These are phyloP conservation scores for Gonatopus flavifemur DNA, from an alignment of 1,140 invertebrate genomes.

Conservation along the genomic window DNA sequence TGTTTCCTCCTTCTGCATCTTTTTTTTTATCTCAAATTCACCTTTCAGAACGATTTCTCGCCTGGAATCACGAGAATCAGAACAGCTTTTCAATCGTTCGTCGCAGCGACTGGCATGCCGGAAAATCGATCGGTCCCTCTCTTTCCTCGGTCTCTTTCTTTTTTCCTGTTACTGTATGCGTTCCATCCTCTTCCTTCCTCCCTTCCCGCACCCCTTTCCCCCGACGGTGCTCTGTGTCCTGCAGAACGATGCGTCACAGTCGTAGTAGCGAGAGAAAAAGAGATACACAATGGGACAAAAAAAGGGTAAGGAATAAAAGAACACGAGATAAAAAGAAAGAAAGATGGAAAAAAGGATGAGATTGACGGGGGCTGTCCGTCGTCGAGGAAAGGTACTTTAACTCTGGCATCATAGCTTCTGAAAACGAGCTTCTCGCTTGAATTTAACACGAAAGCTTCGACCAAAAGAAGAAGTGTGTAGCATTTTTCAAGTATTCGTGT, in stretches of 20 bases:
- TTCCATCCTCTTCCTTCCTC: background rate
- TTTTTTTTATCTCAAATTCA: background rate
- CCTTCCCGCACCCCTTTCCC: conserved; percentile 8
- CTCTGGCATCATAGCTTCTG: too few relatives aligned
- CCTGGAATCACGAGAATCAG: conserved; percentile 30
- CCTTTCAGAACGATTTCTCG: conserved; percentile 19
- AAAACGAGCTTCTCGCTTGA: too few relatives aligned
- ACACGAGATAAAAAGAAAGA: background rate
- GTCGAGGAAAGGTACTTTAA: too few relatives aligned
- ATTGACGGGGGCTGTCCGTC: too few relatives aligned
- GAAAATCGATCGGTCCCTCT: conserved; percentile 29
- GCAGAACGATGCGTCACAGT: conserved; percentile 27
- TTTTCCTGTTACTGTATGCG: conserved; percentile 2
- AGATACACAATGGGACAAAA: conserved; percentile 15
- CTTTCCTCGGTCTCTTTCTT: conserved; percentile 3
- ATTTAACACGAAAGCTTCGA: too few relatives aligned
- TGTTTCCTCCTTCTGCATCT: background rate
- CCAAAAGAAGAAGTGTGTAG: too few relatives aligned
- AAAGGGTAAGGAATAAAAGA: background rate
- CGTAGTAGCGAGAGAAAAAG: conserved; percentile 14
- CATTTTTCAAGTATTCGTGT: too few relatives aligned
- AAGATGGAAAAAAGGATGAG: conserved; percentile 3
- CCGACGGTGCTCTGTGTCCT: conserved; percentile 3
- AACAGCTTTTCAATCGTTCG: conserved; percentile 37
- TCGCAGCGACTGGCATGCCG: conserved; percentile 29